phyloP scores from a whole-genome alignment of 2,113 vertebrate genomes.

The Lepus timidus region DNA sequence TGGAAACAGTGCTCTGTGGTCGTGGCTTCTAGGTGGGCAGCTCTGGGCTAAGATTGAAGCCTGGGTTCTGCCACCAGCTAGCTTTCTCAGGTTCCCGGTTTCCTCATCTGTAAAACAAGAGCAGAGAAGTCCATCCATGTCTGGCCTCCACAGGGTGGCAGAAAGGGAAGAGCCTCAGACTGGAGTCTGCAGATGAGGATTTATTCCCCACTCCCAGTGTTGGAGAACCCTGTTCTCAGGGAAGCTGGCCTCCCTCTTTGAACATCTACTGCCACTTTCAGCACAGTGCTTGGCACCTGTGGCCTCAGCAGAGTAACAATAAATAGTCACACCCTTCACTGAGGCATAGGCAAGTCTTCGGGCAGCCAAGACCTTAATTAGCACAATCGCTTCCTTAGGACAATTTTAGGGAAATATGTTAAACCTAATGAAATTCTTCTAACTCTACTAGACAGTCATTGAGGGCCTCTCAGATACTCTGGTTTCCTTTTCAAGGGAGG shows the following conservation, averaged over 20 bases:
- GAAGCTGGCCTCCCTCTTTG: neutral
- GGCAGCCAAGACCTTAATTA: neutral
- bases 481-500: neutral
- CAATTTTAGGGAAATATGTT: neutral
- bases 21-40: neutral
- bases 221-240: neutral
- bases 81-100: neutral
- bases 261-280: neutral
- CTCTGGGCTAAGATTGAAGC: neutral
- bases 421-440: neutral
- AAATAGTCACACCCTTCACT: neutral
- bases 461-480: fast-evolving
- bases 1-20: neutral
- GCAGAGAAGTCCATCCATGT: neutral
- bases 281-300: fast-evolving
- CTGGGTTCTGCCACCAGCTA: neutral
- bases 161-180: neutral
- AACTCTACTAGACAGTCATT: too few relatives aligned
- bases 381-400: neutral
- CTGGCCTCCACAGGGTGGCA: neutral
- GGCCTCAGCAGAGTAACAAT: neutral
- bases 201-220: neutral
- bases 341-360: neutral
- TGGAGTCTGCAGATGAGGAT: neutral
- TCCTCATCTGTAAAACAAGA: neutral